These are phyloP conservation scores for Mythimna pallens DNA, from an alignment of 2,888 invertebrate species.

Conservation along the genomic window DNA sequence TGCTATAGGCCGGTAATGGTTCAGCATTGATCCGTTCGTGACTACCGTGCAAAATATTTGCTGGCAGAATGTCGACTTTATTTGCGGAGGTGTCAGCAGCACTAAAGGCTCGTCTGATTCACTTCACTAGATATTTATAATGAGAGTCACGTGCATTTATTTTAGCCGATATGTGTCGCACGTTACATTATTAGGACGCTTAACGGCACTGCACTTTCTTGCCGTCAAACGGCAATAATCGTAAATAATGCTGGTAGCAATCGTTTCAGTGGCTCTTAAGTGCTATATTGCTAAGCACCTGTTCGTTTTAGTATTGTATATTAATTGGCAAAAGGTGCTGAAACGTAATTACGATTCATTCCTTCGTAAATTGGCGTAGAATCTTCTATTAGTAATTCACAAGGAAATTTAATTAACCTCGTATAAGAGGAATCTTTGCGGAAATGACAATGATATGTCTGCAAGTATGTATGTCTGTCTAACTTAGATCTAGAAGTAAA, in stretches of 20 bases:
- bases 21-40: constrained; percentile 26
- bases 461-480: neutral
- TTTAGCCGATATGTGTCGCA: constrained; percentile 61
- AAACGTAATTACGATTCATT: constrained; percentile 32
- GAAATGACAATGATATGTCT: neutral
- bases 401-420: constrained; percentile 20
- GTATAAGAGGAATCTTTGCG: neutral
- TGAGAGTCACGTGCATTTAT: constrained; percentile 59
- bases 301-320: constrained; percentile 23
- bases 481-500: neutral
- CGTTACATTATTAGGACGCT: constrained; percentile 71
- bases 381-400: constrained; percentile 19
- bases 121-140: constrained; percentile 51
- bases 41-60: constrained; percentile 37
- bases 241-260: constrained; percentile 56
- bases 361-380: constrained; percentile 33
- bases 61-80: constrained; percentile 44
- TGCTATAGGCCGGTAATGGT: neutral
- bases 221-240: constrained; percentile 59
- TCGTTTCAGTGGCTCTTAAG: constrained; percentile 1
- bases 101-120: constrained; percentile 47
- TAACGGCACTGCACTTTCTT: constrained; percentile 83
- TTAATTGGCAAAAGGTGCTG: constrained; percentile 30
- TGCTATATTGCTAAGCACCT: constrained; percentile 19
- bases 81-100: constrained; percentile 21